phyloP scores from a whole-genome alignment of 2,888 invertebrate genomes.

The Acanthococcus lagerstroemiae region DNA sequence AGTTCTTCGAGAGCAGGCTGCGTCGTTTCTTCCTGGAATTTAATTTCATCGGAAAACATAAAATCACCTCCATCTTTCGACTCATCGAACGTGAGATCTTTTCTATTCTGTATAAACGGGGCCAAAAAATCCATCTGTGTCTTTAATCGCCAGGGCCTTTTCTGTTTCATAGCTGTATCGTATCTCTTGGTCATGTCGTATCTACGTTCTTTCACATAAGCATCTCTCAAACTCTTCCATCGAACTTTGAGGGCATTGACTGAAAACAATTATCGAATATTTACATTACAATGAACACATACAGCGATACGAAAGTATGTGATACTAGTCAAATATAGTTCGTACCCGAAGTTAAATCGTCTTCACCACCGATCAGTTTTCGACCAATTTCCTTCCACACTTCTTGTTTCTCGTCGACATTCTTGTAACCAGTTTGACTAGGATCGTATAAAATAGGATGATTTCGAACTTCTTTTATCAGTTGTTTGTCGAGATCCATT shows the following conservation, averaged over 20 bases:
- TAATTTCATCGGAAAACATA: background rate
- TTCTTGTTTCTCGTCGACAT: constrained; percentile 12
- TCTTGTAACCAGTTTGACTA: constrained; percentile 9
- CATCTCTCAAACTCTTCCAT: constrained; percentile 15
- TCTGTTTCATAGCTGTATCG: background rate
- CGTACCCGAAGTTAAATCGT: constrained; percentile 13
- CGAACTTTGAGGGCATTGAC: constrained; percentile 10
- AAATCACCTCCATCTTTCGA: background rate
- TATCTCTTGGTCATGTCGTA: constrained; percentile 1
- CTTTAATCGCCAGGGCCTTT: constrained; percentile 15
- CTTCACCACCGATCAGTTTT: constrained; percentile 5
- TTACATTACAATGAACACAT: no score
- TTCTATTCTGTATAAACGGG: constrained; percentile 11
- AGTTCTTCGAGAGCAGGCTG: no score
- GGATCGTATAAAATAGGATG: constrained; percentile 9
- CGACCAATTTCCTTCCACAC: constrained; percentile 15
- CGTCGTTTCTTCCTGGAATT: no score
- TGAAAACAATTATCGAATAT: no score
- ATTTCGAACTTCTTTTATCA: constrained; percentile 11
- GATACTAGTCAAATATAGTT: no score
- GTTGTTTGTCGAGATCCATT: constrained; percentile 11
- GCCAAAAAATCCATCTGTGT: constrained; percentile 19
- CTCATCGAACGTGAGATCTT: background rate
- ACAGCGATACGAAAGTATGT: no score
- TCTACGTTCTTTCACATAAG: constrained; percentile 18